Evolutionary conservation across 2,797 vertebrate species (phyloP), one percentile per base, ranked within the genome.

Genomic region (Scarus forsteni): DNA sequence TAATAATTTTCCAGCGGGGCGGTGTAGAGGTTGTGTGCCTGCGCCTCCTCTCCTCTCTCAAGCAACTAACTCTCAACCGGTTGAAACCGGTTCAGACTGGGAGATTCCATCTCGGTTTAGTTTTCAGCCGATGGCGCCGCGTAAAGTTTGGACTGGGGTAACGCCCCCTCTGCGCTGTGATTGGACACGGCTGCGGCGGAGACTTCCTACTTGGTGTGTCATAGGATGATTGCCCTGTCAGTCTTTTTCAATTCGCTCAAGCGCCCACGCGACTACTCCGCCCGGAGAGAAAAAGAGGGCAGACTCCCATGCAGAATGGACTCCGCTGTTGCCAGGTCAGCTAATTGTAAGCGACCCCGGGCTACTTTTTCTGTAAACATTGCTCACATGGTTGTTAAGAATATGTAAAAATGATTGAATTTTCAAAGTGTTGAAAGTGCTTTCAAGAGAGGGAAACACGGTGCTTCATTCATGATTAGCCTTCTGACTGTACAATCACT

Each of bases 31-130:
- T 89, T 90, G 91, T 90, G 72, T 92, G 91, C 92, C 90, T 93
- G 94, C 93, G 92, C 94, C 94, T 95, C 95, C 94, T 96, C 95
- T 95, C 94, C 95, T 94, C 96, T 95, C 96, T 96, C 96, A 93
- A 94, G 95, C 96, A 94, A 96, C 97, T 96, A 96, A 96, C 96
- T 97, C 96, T 88, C 95, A 98, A 98, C 98, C 97, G 98, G 98
- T 96, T 98, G 95, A 97, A 98, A 99, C 98, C 97, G 98, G 98
- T 99, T 99, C 98, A 99, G 97, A 99, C 97, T 97, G 98, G 97
- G 97, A 99, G 97, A 99, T 98, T 99, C 98, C 98, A 99, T 99
- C 97, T 99, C 97, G 97, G 97, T 98, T 98, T 97, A 99, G 98
- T 98, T 99, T 98, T 97, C 97, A 97, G 97, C 97, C 97, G 96